Evolutionary conservation across 2,888 invertebrate species (phyloP), one percentile per base, ranked within the genome.

Genomic region (Apamea epomidion): DNA sequence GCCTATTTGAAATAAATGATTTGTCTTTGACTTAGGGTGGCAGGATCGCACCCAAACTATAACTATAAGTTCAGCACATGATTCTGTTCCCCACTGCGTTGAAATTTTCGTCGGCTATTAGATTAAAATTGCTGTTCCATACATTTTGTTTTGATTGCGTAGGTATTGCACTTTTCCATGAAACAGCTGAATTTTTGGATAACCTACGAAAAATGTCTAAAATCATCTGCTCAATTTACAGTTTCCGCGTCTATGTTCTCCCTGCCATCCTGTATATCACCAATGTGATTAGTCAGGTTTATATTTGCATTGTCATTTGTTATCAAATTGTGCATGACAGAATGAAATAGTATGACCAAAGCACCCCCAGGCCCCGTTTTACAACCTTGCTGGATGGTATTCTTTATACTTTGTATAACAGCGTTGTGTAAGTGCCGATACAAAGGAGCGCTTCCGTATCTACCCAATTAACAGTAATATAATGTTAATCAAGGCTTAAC

Each of bases 391-490:
- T 69, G 7, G 12, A 69, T 21, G 21, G 1, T 32, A 8, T 25
- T 16, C 4, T 51, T 25, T 54, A n/a, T 42, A 42, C 21, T 29
- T n/a, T 25, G n/a, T 7, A 29, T 12, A 6, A 42, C 18, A 7
- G n/a, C 18, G n/a, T 37, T n/a, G 21, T 48, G 32, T 58, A 77
- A 65, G n/a, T n/a, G n/a, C 37, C 4, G 14, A 32, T 51, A 37
- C n/a, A 21, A 14, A 80, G 32, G 16, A 64, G 54, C 16, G 8
- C 0, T 25, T 14, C 25, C 10, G 7, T 25, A 60, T 10, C 54
- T 51, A n/a, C 45, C 16, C 42, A 60, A 68, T 74, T 68, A 51
- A 18, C n/a, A 45, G 48, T 18, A 74, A 67, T 67, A 74, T 81
- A 45, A 80, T 14, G n/a, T 58, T 64, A 25, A 32, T n/a, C n/a